A percentile compares a stretch with the other conserved stretches of the same genome.
Evolutionary conservation across 1,140 invertebrate species (phyloP).

Genomic region (Anastrepha obliqua): DNA sequence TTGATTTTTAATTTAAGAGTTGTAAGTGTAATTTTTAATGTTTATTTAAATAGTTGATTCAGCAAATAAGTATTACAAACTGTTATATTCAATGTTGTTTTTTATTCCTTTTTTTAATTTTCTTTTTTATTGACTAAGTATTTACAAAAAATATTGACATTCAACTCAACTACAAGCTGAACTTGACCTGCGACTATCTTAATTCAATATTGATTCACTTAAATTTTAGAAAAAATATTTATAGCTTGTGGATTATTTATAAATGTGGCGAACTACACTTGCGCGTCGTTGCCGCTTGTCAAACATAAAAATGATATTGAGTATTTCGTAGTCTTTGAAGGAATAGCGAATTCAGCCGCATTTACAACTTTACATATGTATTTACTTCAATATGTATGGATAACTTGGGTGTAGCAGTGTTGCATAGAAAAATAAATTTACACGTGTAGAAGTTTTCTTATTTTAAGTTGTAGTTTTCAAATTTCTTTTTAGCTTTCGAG

Average conservation of each 20-base stretch:
- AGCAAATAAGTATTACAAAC: slow-evolving; percentile 18
- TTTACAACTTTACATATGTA: neutral
- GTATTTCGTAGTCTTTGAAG: slow-evolving; percentile 18
- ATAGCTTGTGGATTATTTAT: neutral
- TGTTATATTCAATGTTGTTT: neutral
- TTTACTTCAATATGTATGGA: neutral
- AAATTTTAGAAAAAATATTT: neutral
- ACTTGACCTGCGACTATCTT: neutral
- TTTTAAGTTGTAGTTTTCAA: neutral
- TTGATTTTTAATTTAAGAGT: neutral
- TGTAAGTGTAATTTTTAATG: slow-evolving; percentile 29
- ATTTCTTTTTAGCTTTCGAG: neutral
- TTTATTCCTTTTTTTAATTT: neutral
- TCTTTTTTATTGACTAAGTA: neutral
- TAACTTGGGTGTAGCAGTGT: neutral
- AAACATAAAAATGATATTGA: slow-evolving; percentile 10
- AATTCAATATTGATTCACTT: neutral
- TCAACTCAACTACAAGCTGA: slow-evolving; percentile 1
- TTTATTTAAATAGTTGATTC: slow-evolving; percentile 7
- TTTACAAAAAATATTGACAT: slow-evolving; percentile 27
- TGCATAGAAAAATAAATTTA: slow-evolving; percentile 4
- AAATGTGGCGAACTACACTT: neutral
- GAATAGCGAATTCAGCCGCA: neutral
- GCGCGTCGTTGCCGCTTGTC: neutral
- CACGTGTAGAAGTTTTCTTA: neutral